A percentile compares a stretch with the other conserved stretches of the same genome.
These are phyloP conservation scores for Allophyes oxyacanthae DNA, from an alignment of 2,888 invertebrate species.

Conservation along the genomic window DNA sequence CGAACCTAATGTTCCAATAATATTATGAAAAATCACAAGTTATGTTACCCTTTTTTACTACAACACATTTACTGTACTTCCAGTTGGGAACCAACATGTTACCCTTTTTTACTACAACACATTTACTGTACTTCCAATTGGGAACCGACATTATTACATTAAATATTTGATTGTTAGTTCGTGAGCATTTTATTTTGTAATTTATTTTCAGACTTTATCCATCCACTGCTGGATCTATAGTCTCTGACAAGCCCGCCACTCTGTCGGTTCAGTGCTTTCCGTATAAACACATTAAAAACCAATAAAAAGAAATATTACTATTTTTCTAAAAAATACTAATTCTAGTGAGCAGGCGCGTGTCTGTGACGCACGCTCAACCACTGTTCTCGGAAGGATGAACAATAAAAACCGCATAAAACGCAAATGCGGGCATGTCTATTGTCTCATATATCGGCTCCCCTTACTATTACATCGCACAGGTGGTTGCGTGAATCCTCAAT, in stretches of 20 bases:
- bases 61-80: too few relatives aligned
- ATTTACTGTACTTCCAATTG: too few relatives aligned
- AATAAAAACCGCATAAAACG: slow-evolving; percentile 62
- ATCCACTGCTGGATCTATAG: too few relatives aligned
- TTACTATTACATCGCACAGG: slow-evolving; percentile 48
- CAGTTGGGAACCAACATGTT: too few relatives aligned
- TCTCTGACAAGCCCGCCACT: too few relatives aligned
- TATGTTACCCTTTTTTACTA: background rate
- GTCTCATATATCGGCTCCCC: slow-evolving; percentile 50
- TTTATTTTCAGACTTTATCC: too few relatives aligned
- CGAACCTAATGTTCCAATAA: slow-evolving; percentile 5
- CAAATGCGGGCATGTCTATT: slow-evolving; percentile 56
- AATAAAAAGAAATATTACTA: too few relatives aligned
- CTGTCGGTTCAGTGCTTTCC: too few relatives aligned
- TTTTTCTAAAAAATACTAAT: slow-evolving; percentile 4
- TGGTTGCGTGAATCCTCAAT: slow-evolving; percentile 60
- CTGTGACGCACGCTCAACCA: slow-evolving; percentile 50
- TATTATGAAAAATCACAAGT: background rate
- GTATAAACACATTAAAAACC: too few relatives aligned
- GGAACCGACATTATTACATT: too few relatives aligned
- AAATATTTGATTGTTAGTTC: too few relatives aligned
- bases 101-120: too few relatives aligned
- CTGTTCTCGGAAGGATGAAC: slow-evolving; percentile 60
- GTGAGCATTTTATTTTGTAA: background rate
- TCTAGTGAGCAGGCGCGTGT: slow-evolving; percentile 36